Base-by-base conservation (phyloP, 2,113 vertebrate species). In the Passer domesticus region DNA sequence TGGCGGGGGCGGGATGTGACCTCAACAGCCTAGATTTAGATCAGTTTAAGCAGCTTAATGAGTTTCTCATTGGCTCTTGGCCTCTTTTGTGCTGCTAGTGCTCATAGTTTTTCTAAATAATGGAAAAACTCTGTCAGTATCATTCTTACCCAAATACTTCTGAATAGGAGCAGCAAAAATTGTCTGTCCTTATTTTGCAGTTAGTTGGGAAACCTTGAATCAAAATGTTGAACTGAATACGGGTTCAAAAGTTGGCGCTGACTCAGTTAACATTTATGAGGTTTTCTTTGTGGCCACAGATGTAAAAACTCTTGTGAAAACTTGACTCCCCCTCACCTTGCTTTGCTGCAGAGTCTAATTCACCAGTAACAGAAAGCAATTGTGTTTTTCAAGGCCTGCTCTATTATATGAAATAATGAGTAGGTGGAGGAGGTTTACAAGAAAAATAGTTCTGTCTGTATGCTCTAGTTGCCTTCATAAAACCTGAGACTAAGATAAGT, bases 41-140 rank as follows among this genome's bases (percentile, higher is more conserved):
- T 96, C 96, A 55, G 83, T 95, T 97, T 97, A 96, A 97, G 94
- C 96, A 95, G 96, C 95, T 97, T 95, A 97, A 96, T 95, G 94
- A 96, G 91, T 95, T 97, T 97, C 96, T 95, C 89, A 95, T 96
- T 97, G 95, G 95, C 94, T 96, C 86, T 95, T 96, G 94, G 86
- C 96, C 96, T 97, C 91, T 83, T 95, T 96, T 96, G 94, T 96
- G 91, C 89, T 87, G 69, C 89, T 75, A 47, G 77, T 24, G 31
- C 81, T 94, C 77, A 35, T 3, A 89, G 89, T 87, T 96, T 91
- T 92, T 91, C 80, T 75, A 87, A 96, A 95, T 95, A 91, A 75
- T 95, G 87, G 94, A 94, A 94, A 95, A 95, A 95, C 81, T 84
- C 90, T 5, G 41, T 91, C 87, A 82, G 49, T 89, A 41, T 82